Evolutionary conservation across 2,797 vertebrate genomes (phyloP).

Genomic region (Scolopax rusticola): DNA sequence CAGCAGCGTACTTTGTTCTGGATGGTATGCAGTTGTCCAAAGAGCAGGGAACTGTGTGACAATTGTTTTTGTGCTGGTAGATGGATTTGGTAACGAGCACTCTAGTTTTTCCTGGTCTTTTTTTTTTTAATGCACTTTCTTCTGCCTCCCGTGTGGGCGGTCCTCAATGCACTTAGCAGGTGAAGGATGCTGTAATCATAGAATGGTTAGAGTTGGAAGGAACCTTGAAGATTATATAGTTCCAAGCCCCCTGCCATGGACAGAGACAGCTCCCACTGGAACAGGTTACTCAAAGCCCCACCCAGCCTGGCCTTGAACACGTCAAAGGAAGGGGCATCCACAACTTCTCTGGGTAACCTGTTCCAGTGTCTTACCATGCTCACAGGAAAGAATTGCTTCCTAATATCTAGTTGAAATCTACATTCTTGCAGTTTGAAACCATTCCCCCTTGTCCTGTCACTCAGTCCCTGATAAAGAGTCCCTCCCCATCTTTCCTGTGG

Average conservation of each 20-base stretch:
- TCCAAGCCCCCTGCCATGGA: neutral
- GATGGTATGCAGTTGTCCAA: neutral
- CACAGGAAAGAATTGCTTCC: neutral
- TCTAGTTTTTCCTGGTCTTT: neutral
- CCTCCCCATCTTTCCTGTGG: neutral
- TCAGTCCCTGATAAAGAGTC: neutral
- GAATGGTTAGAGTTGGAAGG: neutral
- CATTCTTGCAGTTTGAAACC: neutral
- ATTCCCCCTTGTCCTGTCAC: neutral
- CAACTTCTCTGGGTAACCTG: neutral
- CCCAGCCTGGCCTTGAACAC: neutral
- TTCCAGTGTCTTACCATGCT: neutral
- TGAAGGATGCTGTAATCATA: neutral
- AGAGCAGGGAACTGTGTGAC: neutral
- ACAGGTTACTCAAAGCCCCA: neutral
- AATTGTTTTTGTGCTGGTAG: neutral
- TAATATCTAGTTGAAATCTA: neutral
- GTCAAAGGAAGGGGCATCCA: neutral
- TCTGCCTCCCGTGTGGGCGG: neutral
- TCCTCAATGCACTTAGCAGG: rapidly evolving
- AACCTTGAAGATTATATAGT: neutral
- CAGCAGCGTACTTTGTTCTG: slow-evolving; percentile 11
- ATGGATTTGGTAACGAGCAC: neutral
- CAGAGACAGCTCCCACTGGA: neutral
- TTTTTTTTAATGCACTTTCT: neutral